These are phyloP conservation scores for Thunnus maccoyii DNA, from an alignment of 2,113 vertebrate genomes.

Conservation along the genomic window DNA sequence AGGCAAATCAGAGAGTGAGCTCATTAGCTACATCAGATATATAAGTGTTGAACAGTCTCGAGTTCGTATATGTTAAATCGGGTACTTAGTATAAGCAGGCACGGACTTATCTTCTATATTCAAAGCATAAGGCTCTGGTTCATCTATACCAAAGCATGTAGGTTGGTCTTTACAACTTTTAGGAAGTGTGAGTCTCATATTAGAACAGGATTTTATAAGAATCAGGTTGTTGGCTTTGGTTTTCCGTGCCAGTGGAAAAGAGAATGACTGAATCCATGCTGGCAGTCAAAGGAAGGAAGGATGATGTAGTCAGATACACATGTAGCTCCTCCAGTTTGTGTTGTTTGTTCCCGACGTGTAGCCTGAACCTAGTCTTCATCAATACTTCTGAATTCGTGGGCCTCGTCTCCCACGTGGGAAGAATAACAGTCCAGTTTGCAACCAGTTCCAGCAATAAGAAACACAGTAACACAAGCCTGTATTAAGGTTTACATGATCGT, in stretches of 20 bases:
- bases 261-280: not conserved
- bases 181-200: not conserved
- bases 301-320: not conserved
- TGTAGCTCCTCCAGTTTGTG: no score
- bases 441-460: not conserved
- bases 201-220: not conserved
- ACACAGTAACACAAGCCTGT: not conserved
- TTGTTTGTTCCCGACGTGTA: not conserved
- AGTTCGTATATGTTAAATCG: slow-evolving; percentile 33
- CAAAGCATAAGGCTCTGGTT: not conserved
- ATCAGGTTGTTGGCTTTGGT: not conserved
- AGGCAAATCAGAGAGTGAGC: slow-evolving; percentile 55
- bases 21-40: slow-evolving; percentile 59
- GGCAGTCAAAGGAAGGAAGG: not conserved
- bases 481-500: not conserved
- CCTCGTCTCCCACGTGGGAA: not conserved
- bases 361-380: not conserved
- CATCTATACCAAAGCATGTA: not conserved
- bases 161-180: not conserved
- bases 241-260: not conserved
- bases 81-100: slow-evolving; percentile 25
- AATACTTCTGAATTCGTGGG: not conserved
- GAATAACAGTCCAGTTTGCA: not conserved
- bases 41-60: slow-evolving; percentile 39
- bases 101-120: slow-evolving; percentile 6